Evolutionary conservation across 1,140 invertebrate genomes (phyloP), one percentile per base, ranked within the genome.

Genomic region (Papilio polyxenes): DNA sequence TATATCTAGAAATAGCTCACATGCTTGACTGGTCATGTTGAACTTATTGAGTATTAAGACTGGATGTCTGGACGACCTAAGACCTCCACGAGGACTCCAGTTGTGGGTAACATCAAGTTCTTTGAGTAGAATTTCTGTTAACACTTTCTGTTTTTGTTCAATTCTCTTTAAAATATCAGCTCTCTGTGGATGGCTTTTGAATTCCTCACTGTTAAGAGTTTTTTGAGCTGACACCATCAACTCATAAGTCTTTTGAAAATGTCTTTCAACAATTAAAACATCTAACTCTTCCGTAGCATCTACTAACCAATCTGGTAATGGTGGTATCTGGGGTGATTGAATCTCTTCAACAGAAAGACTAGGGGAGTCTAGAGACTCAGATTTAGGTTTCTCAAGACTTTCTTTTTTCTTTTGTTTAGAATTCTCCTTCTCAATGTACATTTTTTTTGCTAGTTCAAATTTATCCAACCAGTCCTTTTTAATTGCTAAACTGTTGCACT

Each of bases 381-480:
- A 88, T 82, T 94, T 94, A 59, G 90, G 89, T 53, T 92, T 90
- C 7, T 93, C 90, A 83, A 88, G 89, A 79, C 83, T 90, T 83
- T 94, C 94, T 89, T 92, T 95, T 88, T 88, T 96, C 93, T 90
- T 96, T 91, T 88, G 95, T 86, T 96, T 96, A 56, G 95, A 95
- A 86, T 96, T 96, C 83, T 97, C 97, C 85, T 97, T 96, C 9
- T 96, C 95, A 81, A 97, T 95, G 92, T 97, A 96, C 84, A 97
- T 96, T 93, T 98, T 98, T 93, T 99, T 99, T 0, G 98, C 98
- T 86, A 97, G 95, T 88, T 99, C 98, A 89, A 99, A 97, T 89
- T 98, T 97, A 85, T 99, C 98, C 82, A 99, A 95, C 98, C 98
- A 99, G 89, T 99, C 98, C 95, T 98, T 98, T 96, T 99, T 99